Conservation (phyloP, 2,888 invertebrate genomes). For the Hemistola chrysoprasaria region DNA sequence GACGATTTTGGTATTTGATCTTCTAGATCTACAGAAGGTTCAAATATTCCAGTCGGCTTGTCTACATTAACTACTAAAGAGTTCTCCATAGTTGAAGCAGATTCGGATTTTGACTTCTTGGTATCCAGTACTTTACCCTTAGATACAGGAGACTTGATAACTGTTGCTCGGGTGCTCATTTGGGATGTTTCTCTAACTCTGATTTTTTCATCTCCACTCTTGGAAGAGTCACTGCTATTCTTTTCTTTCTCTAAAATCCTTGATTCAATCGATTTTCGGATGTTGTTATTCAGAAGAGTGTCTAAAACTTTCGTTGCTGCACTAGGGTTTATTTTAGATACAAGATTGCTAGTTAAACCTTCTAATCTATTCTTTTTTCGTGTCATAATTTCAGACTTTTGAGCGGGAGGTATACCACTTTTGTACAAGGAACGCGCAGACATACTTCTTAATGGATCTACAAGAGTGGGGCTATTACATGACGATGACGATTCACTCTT, state of each 20-base stretch:
- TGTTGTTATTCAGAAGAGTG: conserved; percentile 74
- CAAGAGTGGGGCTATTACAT: conserved; percentile 42
- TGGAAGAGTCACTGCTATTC: conserved; percentile 45
- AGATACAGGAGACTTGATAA: conserved; percentile 81
- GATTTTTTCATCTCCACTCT: conserved; percentile 54
- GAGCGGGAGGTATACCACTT: conserved; percentile 72
- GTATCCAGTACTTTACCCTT: conserved; percentile 73
- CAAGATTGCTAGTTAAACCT: conserved; percentile 82
- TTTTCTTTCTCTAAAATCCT: conserved; percentile 74
- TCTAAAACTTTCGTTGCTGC: conserved; percentile 78
- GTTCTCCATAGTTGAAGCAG: conserved; percentile 41
- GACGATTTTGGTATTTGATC: conserved; percentile 84
- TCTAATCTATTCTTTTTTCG: conserved; percentile 85
- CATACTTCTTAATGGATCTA: conserved; percentile 74
- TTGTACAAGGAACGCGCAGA: conserved; percentile 74
- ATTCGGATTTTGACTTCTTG: conserved; percentile 66
- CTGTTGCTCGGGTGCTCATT: conserved; percentile 78
- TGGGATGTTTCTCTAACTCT: conserved; percentile 62
- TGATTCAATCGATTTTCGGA: conserved; percentile 75
- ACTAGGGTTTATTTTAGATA: conserved; percentile 83
- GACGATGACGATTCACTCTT: conserved; percentile 35
- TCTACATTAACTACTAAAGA: conserved; percentile 68
- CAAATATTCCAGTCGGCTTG: conserved; percentile 86
- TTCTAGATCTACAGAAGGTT: conserved; percentile 86
- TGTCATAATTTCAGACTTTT: conserved; percentile 82